Evolutionary conservation across 2,797 vertebrate species (phyloP), one percentile per base, ranked within the genome.

Genomic region (Ispidina picta): DNA sequence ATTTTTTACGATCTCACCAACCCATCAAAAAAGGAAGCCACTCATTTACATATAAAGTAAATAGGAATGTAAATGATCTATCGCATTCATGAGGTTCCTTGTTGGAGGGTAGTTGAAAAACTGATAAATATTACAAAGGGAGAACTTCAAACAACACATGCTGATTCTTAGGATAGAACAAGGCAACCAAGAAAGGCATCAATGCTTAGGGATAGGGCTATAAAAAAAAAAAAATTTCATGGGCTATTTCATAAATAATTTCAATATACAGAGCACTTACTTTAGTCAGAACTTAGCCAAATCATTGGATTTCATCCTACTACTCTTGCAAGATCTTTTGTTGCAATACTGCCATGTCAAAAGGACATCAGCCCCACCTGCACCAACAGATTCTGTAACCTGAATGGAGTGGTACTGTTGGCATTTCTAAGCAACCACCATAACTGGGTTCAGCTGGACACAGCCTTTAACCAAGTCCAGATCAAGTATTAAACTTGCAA

Each of bases 121-220:
- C 4, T 10, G 23, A 39, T 35, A 78, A 12, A 4, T 52, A 12
- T 17, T 55, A 23, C 48, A 83, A 79, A 74, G 7, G 28, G 6
- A 58, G 23, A 75, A 37, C 26, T 63, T 76, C 18, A 43, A 58
- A 41, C 10, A 73, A 5, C 8, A 66, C 1, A 0, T 19, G 9
- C 15, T 43, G 21, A 31, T 13, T 39, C 8, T 6, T 29, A 15
- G 22, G 62, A n/a, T 48, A 78, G 75, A 83, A 64, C 6, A 56
- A 69, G 31, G 23, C 22, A 49, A 44, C 3, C 5, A 25, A 58
- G 46, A 31, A 77, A 64, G 37, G 22, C 23, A 78, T 20, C n/a
- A 73, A 39, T 0, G 0, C 11, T 18, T 33, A 49, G 12, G 21
- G 35, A 81, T 4, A 21, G 3, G 8, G 4, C 3, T 60, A 18